These are phyloP conservation scores for Tachystola acroxantha DNA, from an alignment of 2,888 invertebrate species.

Conservation along the genomic window DNA sequence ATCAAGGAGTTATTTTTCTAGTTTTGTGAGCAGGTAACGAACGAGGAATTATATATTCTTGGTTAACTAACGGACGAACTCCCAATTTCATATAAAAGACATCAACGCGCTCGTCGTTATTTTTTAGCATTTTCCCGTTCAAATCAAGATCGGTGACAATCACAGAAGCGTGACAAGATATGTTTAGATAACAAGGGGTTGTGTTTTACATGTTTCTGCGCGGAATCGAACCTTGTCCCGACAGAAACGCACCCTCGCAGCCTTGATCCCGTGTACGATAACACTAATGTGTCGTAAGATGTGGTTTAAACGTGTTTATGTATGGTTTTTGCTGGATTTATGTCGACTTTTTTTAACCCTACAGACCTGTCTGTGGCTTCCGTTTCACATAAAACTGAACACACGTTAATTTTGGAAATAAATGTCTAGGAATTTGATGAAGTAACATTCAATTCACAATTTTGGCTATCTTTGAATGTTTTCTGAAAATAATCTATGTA, in stretches of 20 bases:
- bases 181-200: constrained; percentile 29
- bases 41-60: too few species aligned
- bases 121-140: constrained; percentile 5
- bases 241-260: constrained; percentile 13
- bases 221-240: constrained; percentile 16
- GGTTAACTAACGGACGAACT: too few species aligned
- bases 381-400: not conserved
- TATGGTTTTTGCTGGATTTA: not conserved
- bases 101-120: constrained; percentile 22
- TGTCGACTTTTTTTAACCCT: not conserved
- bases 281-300: constrained; percentile 42
- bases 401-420: not conserved
- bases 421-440: too few species aligned
- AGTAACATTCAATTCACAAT: too few species aligned
- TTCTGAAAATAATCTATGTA: too few species aligned
- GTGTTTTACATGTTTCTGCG: constrained; percentile 19
- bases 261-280: constrained; percentile 36
- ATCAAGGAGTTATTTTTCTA: too few species aligned
- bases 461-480: too few species aligned
- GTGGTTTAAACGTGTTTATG: constrained; percentile 24
- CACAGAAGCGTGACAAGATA: constrained; percentile 31
- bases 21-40: too few species aligned
- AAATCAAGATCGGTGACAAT: constrained; percentile 15
- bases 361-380: not conserved
- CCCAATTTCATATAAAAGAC: constrained; percentile 30